Evolutionary conservation across 2,888 invertebrate species (phyloP).

Genomic region (Bombylius major): DNA sequence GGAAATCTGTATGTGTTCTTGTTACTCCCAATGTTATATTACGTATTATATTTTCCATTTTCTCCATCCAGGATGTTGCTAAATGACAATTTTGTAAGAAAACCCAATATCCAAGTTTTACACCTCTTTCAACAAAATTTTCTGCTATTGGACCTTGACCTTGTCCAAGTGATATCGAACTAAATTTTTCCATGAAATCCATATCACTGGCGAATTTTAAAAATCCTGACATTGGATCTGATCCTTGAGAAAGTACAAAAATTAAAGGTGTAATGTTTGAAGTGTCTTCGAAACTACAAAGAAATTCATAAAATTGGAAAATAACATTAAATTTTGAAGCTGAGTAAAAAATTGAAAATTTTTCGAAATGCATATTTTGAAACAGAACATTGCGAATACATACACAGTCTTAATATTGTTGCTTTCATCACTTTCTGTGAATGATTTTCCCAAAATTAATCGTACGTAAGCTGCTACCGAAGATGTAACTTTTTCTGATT

Average conservation of each 20-base stretch:
- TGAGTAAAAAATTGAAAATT: no score
- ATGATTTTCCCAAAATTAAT: conserved; percentile 59
- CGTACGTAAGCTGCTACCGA: conserved; percentile 71
- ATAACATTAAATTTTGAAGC: no score
- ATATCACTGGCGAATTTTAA: conserved; percentile 67
- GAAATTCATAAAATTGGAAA: conserved; percentile 2
- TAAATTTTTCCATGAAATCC: conserved; percentile 53
- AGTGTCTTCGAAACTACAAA: conserved; percentile 55
- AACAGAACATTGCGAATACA: conserved; percentile 8
- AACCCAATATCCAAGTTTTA: conserved; percentile 71
- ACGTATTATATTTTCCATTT: conserved; percentile 65
- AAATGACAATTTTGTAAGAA: conserved; percentile 88
- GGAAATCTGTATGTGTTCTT: conserved; percentile 56
- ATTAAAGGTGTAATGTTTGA: conserved; percentile 63
- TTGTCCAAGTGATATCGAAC: conserved; percentile 75
- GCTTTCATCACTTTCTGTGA: conserved; percentile 68
- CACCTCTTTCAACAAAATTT: conserved; percentile 58
- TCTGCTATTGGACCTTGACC: conserved; percentile 87
- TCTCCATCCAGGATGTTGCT: conserved; percentile 86
- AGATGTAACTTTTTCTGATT: conserved; percentile 69
- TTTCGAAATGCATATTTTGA: no score
- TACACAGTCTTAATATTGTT: conserved; percentile 30
- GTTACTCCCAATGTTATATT: conserved; percentile 53
- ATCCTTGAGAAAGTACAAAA: conserved; percentile 78
- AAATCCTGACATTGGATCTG: conserved; percentile 76